Evolutionary conservation across 2,888 invertebrate genomes (phyloP), one percentile per base, ranked within the genome.

Genomic region (Hanleya hanleyi): DNA sequence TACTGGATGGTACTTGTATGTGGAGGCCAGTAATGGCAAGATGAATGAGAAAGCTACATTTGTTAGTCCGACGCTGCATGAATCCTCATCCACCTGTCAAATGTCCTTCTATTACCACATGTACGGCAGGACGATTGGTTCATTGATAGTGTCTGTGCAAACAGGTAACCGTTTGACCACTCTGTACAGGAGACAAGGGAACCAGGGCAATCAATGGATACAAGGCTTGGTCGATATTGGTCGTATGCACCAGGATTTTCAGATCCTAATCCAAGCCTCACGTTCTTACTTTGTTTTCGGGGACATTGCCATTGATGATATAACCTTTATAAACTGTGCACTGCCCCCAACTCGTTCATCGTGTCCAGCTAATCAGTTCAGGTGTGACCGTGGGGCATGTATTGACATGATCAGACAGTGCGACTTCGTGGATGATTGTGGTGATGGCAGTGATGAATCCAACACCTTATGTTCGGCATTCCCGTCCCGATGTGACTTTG

Each of bases 341-440:
- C 85, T 81, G 72, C 86, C 87, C 76, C 75, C 84, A 83, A 75
- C 65, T 4, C 36, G 64, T 3, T 18, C 70, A 9, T 64, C 41
- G 15, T 88, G 87, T 72, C 64, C 70, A 1, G 32, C 67, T 9
- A 69, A 67, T 29, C 78, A 85, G 76, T 86, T 86, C 78, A 78
- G 70, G 32, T 89, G 89, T 78, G 62, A 71, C n/a, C 71, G 83
- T n/a, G 82, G 80, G 18, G 80, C 86, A 0, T 89, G 89, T 79
- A 77, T 88, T 1, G 75, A 79, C 29, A 50, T 70, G 37, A 71
- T 74, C 18, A 71, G 73, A 26, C 33, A 81, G 1, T 88, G 88
- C 77, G 87, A 88, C 75, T 87, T 84, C 75, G 83, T 81, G 29
- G 85, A 88, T 76, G 88, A 88, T 67, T 88, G 88, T 78, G 88